phyloP scores from a whole-genome alignment of 1,140 invertebrate genomes.

The Trachymyrmex septentrionalis region DNA sequence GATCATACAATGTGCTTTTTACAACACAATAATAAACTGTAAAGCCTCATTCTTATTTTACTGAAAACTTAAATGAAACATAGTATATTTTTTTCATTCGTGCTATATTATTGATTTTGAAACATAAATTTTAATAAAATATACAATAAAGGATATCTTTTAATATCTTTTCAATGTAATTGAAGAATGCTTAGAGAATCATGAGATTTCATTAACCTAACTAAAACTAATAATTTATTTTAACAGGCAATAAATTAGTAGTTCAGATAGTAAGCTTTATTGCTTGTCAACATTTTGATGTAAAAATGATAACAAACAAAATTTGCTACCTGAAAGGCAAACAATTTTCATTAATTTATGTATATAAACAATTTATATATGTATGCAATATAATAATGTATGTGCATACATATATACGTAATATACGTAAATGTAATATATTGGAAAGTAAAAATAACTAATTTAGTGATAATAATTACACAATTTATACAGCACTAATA shows the following conservation, averaged over 20 bases:
- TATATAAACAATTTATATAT: too few relatives aligned
- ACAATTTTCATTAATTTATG: conserved; percentile 21
- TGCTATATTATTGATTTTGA: not conserved
- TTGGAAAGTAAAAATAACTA: conserved; percentile 26
- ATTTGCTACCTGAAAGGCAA: too few relatives aligned
- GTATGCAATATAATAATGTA: not conserved
- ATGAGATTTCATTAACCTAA: not conserved
- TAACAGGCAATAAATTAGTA: not conserved
- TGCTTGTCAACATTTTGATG: too few relatives aligned
- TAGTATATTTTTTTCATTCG: not conserved
- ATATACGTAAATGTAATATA: conserved; percentile 28
- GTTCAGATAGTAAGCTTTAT: not conserved
- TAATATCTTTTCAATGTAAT: not conserved
- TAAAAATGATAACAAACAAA: too few relatives aligned
- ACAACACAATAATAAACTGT: not conserved
- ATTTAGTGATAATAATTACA: conserved; percentile 45
- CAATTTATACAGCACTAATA: conserved; percentile 31
- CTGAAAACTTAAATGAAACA: not conserved
- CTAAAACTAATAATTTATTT: not conserved
- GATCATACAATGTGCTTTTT: not conserved
- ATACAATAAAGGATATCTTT: conserved; percentile 1
- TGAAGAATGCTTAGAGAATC: not conserved
- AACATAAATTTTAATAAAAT: not conserved
- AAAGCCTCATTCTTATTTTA: not conserved
- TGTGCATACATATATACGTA: not conserved